These are phyloP conservation scores for Megaceryle torquata DNA, from an alignment of 2,113 vertebrate species.

Conservation along the genomic window DNA sequence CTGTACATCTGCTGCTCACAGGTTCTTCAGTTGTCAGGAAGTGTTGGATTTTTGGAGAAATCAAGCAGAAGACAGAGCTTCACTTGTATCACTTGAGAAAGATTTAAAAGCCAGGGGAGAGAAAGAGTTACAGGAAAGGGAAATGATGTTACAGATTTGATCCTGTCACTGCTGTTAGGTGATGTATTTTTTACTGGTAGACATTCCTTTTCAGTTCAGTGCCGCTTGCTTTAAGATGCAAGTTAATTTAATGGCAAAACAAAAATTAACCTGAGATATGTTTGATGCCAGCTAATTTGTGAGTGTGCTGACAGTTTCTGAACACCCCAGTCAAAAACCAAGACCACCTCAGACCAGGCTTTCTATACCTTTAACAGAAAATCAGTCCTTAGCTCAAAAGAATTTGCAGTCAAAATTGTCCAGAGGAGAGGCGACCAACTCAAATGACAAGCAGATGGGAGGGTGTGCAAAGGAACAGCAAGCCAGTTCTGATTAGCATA, in stretches of 20 bases:
- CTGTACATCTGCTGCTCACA: not conserved
- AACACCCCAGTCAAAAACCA: not conserved
- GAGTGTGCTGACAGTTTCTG: not conserved
- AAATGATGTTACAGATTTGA: not conserved
- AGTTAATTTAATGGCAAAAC: not conserved
- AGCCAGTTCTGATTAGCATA: constrained; percentile 41
- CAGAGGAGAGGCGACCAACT: not conserved
- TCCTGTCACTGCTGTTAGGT: not conserved
- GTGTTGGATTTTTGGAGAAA: not conserved
- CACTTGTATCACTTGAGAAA: not conserved
- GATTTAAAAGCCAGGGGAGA: not conserved
- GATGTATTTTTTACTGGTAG: not conserved
- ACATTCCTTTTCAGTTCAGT: not conserved
- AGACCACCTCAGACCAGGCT: not conserved
- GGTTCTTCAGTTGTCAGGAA: not conserved
- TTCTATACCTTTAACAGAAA: not conserved
- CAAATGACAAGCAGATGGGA: constrained; percentile 13
- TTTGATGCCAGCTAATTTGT: not conserved
- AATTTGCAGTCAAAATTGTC: not conserved
- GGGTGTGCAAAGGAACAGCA: not conserved
- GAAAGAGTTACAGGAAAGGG: not conserved
- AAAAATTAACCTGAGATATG: not conserved
- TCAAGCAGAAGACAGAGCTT: not conserved
- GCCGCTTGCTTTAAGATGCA: not conserved
- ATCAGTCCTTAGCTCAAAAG: not conserved